Evolutionary conservation across 1,140 invertebrate genomes (phyloP).

Genomic region (Holcopasites calliopsidis): DNA sequence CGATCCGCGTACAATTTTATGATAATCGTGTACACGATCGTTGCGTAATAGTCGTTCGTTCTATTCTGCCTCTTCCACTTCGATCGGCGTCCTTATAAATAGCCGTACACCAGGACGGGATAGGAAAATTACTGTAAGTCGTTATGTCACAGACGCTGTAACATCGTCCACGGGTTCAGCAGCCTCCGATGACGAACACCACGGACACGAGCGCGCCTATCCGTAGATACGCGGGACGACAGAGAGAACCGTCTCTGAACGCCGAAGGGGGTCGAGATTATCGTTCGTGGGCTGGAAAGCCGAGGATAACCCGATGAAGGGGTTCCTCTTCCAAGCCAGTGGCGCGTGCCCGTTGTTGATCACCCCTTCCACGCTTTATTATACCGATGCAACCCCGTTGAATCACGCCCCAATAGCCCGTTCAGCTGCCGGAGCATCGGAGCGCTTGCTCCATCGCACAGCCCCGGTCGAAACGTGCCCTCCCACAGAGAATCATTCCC

Average conservation of each 20-base stretch:
- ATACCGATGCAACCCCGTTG: slow-evolving; percentile 56
- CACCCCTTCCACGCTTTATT: slow-evolving; percentile 55
- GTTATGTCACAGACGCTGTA: slow-evolving; percentile 22
- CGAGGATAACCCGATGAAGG: slow-evolving; percentile 67
- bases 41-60: background rate
- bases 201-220: background rate
- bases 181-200: background rate
- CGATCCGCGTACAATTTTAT: background rate
- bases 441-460: slow-evolving; percentile 5
- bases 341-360: slow-evolving; percentile 67
- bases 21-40: background rate
- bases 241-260: slow-evolving; percentile 17
- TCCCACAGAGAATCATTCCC: slow-evolving; percentile 6
- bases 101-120: background rate
- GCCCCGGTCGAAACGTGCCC: background rate
- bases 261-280: slow-evolving; percentile 47
- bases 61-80: background rate
- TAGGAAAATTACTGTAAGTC: slow-evolving; percentile 8
- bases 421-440: slow-evolving; percentile 45
- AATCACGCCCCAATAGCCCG: slow-evolving; percentile 54
- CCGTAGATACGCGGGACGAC: background rate
- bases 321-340: slow-evolving; percentile 73
- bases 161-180: slow-evolving; percentile 24
- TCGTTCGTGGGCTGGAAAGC: slow-evolving; percentile 61
- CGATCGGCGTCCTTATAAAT: background rate